phyloP scores from a whole-genome alignment of 1,140 invertebrate genomes.

The Lethocerus indicus region DNA sequence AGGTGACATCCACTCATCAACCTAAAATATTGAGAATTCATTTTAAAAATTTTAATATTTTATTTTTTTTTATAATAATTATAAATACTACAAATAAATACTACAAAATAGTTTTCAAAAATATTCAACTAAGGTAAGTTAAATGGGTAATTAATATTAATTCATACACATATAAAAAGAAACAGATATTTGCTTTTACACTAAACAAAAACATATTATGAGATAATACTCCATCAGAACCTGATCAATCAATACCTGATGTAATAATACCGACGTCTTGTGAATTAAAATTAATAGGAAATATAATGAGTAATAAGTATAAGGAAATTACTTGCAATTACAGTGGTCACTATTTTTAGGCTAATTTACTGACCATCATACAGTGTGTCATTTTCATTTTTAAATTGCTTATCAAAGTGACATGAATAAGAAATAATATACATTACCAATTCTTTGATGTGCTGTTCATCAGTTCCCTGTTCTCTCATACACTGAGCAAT shows the following conservation, averaged over 20 bases:
- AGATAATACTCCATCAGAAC: too few relatives aligned
- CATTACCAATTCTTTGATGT: slow-evolving; percentile 43
- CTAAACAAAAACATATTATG: too few relatives aligned
- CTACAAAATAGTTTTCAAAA: not conserved
- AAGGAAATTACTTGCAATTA: too few relatives aligned
- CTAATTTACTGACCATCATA: too few relatives aligned
- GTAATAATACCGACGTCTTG: too few relatives aligned
- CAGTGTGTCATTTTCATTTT: too few relatives aligned
- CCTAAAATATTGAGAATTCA: slow-evolving; percentile 27
- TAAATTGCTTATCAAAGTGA: too few relatives aligned
- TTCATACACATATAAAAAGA: not conserved
- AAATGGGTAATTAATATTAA: not conserved
- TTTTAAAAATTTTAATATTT: slow-evolving; percentile 4
- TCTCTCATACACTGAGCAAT: slow-evolving; percentile 57
- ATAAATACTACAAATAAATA: not conserved
- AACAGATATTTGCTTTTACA: not conserved
- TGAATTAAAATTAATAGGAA: too few relatives aligned
- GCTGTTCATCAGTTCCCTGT: slow-evolving; percentile 50
- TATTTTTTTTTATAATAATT: not conserved
- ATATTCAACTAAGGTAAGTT: not conserved
- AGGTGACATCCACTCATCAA: slow-evolving; percentile 60
- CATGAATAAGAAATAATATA: not conserved
- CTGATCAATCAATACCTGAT: too few relatives aligned
- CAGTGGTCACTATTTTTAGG: too few relatives aligned
- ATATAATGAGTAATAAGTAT: too few relatives aligned